Evolutionary conservation across 2,797 vertebrate genomes (phyloP), one percentile per base, ranked within the genome.

Genomic region (Lithobates pipiens): DNA sequence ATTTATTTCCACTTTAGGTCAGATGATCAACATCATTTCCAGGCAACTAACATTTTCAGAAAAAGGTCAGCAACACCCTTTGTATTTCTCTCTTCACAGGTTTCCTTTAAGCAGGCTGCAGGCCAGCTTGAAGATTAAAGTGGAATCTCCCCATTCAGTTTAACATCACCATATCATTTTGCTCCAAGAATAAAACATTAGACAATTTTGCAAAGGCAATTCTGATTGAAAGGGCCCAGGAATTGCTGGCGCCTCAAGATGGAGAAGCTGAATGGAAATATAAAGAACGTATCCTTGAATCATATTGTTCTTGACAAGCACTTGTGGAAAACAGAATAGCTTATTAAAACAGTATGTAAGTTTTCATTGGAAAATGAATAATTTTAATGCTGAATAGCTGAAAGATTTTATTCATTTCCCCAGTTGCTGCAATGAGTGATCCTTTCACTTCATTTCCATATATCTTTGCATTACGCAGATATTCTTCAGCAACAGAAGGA

Each of bases 231-330:
- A 50, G 2, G 36, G 32, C 39, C 2, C 39, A 67, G 32, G 67
- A 36, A 42, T 11, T 18, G 34, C 25, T 16, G 27, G 16, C n/a
- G 44, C 15, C 29, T n/a, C 74, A 78, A 54, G 76, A 54, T 63
- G 25, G 57, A 36, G 29, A 16, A 23, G 23, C 29, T 78, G 18
- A 77, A 72, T 79, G 25, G 57, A 74, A 79, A 78, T 61, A 34
- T 79, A 13, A 9, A 65, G n/a, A 70, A 65, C 73, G 13, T 73
- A 32, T 46, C 65, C 34, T 67, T 85, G 76, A 79, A 39, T 65
- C 50, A 16, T 32, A 85, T 85, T 79, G 46, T 73, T 50, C 61
- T 67, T 85, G 84, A 80, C 76, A 80, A 11, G 36, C 11, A 21
- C 18, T 67, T 71, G 27, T 34, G 46, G 68, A 71, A 80, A 69